These are phyloP conservation scores for Calcarius lapponicus DNA, from an alignment of 2,797 vertebrate species.

Conservation along the genomic window DNA sequence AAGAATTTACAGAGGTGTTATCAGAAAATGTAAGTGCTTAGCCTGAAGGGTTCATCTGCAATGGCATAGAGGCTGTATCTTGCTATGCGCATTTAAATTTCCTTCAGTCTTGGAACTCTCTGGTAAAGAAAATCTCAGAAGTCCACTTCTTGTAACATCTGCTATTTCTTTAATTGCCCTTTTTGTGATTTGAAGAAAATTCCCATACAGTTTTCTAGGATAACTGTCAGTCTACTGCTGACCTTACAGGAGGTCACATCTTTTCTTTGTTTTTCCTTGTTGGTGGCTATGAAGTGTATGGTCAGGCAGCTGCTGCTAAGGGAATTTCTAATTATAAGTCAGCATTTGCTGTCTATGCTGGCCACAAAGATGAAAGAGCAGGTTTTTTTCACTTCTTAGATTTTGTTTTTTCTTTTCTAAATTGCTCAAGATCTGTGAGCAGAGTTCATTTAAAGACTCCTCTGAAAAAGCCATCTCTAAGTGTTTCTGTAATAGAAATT, in stretches of 20 bases:
- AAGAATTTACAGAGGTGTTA: not conserved
- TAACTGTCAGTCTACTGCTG: not conserved
- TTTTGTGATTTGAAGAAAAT: not conserved
- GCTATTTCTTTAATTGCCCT: not conserved
- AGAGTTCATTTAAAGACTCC: not conserved
- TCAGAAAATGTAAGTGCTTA: not conserved
- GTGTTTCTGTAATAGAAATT: not conserved
- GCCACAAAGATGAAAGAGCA: not conserved
- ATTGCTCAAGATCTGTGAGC: not conserved
- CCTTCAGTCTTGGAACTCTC: not conserved
- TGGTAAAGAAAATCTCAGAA: constrained; percentile 27
- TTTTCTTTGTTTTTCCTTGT: not conserved
- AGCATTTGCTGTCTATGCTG: not conserved
- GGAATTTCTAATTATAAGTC: not conserved
- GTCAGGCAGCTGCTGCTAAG: not conserved
- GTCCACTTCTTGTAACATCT: not conserved
- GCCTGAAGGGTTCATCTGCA: not conserved
- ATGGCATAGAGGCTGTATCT: not conserved
- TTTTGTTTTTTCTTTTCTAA: not conserved
- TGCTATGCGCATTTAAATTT: not conserved
- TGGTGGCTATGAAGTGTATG: not conserved
- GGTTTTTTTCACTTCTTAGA: not conserved
- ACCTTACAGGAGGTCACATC: not conserved
- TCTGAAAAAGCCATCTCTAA: not conserved
- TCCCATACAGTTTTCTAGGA: not conserved